phyloP scores from a whole-genome alignment of 1,140 invertebrate genomes.

The Scaptomyza hsui region DNA sequence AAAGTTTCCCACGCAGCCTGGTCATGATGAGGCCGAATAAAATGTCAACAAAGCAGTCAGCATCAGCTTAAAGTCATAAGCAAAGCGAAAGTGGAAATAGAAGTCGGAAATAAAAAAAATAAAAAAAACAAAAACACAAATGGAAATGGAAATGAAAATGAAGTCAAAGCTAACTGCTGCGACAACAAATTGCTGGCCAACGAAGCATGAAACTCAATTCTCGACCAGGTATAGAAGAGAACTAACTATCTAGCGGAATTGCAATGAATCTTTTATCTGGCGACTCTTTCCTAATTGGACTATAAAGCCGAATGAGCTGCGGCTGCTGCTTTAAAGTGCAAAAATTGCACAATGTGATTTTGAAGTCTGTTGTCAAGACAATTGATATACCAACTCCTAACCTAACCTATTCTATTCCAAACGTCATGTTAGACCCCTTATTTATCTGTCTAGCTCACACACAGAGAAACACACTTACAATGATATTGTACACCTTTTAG shows the following conservation, averaged over 20 bases:
- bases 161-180: slow-evolving; percentile 68
- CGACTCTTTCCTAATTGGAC: slow-evolving; percentile 61
- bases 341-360: slow-evolving; percentile 45
- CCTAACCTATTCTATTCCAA: not conserved
- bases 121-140: slow-evolving; percentile 45
- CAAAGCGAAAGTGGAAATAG: not conserved
- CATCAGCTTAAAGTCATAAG: slow-evolving; percentile 34
- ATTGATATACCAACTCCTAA: slow-evolving; percentile 53
- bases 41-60: slow-evolving; percentile 57
- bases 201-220: slow-evolving; percentile 69
- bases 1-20: slow-evolving; percentile 65
- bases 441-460: slow-evolving; percentile 21
- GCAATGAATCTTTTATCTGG: slow-evolving; percentile 15
- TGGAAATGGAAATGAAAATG: slow-evolving; percentile 36
- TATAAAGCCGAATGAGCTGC: slow-evolving; percentile 47
- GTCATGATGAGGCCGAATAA: slow-evolving; percentile 55
- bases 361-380: slow-evolving; percentile 55
- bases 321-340: slow-evolving; percentile 43
- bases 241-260: not conserved
- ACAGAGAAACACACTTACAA: slow-evolving; percentile 6
- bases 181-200: slow-evolving; percentile 71
- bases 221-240: slow-evolving; percentile 50
- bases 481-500: slow-evolving; percentile 1
- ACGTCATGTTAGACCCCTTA: slow-evolving; percentile 3
- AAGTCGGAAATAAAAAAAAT: slow-evolving; percentile 10